These are phyloP conservation scores for Diacarnus erythraeanus DNA, from an alignment of 37 sponge, comb jelly and placozoan genomes.

Conservation along the genomic window DNA sequence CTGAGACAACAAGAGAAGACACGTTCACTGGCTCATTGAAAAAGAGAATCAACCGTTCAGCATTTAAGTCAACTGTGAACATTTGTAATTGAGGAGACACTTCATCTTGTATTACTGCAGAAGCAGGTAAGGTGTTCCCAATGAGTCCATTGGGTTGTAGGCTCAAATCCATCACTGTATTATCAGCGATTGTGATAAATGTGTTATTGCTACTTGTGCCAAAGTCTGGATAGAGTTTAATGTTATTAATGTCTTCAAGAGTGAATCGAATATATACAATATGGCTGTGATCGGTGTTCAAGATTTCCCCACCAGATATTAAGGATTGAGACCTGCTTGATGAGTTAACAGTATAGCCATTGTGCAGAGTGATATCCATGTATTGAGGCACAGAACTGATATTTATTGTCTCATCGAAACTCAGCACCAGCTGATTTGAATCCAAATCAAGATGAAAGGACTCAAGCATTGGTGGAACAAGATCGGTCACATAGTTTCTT, in stretches of 20 bases:
- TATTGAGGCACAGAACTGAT: constrained; percentile 20
- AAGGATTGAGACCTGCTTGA: neutral
- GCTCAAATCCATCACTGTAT: constrained; percentile 61
- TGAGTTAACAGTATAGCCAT: constrained; percentile 7
- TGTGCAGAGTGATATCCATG: constrained; percentile 45
- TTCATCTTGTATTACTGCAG: constrained; percentile 40
- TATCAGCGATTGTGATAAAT: constrained; percentile 51
- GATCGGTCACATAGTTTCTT: constrained; percentile 49
- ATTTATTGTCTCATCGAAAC: constrained; percentile 86
- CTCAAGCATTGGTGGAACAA: constrained; percentile 40
- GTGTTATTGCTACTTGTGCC: constrained; percentile 66
- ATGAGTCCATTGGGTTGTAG: constrained; percentile 33
- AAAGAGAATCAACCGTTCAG: constrained; percentile 48
- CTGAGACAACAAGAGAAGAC: constrained; percentile 41
- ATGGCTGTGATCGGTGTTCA: constrained; percentile 56
- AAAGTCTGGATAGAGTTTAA: constrained; percentile 71
- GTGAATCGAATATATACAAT: constrained; percentile 42
- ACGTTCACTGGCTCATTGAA: constrained; percentile 86
- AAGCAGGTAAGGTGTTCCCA: constrained; percentile 39
- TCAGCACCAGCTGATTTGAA: constrained; percentile 58
- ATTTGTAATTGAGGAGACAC: constrained; percentile 44
- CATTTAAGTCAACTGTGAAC: constrained; percentile 80
- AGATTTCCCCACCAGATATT: constrained; percentile 39
- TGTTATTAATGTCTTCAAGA: constrained; percentile 54
- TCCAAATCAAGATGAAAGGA: constrained; percentile 75